Evolutionary conservation across 2,797 vertebrate genomes (phyloP), one percentile per base, ranked within the genome.

Genomic region (Menidia menidia): DNA sequence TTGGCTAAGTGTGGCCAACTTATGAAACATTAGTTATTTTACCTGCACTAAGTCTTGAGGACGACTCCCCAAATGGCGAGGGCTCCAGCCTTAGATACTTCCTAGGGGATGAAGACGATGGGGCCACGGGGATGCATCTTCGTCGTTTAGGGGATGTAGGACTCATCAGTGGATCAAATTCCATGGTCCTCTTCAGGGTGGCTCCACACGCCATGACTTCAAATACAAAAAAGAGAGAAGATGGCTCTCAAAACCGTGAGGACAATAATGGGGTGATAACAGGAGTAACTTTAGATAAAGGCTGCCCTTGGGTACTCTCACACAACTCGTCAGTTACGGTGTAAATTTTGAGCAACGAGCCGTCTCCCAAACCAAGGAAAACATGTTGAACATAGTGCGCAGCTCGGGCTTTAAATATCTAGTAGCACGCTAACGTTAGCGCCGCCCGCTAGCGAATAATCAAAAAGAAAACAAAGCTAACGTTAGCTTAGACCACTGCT

Each of bases 151-250:
- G 97, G 44, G 97, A 97, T 75, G 96, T 93, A 3, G 92, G 94
- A 89, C 93, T 97, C 91, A 98, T 93, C 77, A 99, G 90, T 15
- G 97, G 97, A 92, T 98, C 97, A 87, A 98, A 99, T 94, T 99
- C 97, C 94, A 98, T 95, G 94, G 95, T 98, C 94, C 97, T 95
- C 95, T 99, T 98, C 78, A 99, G 93, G 83, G 97, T 98, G 88
- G 97, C 97, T 89, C 97, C 97, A 87, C 97, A 99, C 87, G 97
- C 97, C 97, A 99, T 99, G 90, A 88, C 87, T 89, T 83, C 31
- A 84, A 61, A 76, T 83, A 43, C 35, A 75, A 10, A 39, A 39
- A 10, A 68, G 14, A 30, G 58, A 43, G 51, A 59, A 15, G 18
- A 19, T 14, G 60, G 58, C 60, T 48, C 33, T 59, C 81, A 81